phyloP scores from a whole-genome alignment of 2,113 vertebrate genomes.

The Budorcas taxicolor region DNA sequence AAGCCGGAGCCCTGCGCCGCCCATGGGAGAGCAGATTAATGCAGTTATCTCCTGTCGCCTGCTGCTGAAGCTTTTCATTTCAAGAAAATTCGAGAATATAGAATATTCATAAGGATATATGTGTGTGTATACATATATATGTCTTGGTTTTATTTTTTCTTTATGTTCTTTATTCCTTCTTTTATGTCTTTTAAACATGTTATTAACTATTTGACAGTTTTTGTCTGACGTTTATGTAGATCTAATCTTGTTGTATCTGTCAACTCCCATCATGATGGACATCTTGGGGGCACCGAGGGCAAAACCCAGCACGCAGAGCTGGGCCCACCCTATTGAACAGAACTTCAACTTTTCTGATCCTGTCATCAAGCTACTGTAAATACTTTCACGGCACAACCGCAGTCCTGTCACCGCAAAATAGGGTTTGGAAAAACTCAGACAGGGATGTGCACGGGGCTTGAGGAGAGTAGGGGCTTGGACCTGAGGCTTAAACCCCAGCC shows the following conservation, averaged over 20 bases:
- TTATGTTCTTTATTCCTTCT: neutral
- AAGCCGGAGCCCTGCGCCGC: neutral
- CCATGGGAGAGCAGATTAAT: neutral
- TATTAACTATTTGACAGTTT: neutral
- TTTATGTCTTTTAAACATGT: neutral
- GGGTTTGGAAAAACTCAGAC: neutral
- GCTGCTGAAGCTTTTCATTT: neutral
- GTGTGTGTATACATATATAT: neutral
- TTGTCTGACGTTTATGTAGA: neutral
- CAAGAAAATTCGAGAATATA: neutral
- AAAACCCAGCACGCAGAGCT: neutral
- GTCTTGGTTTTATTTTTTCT: neutral
- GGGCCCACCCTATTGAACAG: neutral
- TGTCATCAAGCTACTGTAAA: neutral
- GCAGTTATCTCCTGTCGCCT: accelerated
- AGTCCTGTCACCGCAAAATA: neutral
- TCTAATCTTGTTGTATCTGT: neutral
- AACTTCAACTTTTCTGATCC: neutral
- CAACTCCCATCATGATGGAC: neutral
- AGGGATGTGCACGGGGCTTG: neutral
- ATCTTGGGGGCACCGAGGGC: neutral
- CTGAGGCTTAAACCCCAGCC: neutral
- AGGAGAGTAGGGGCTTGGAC: neutral
- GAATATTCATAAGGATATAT: neutral
- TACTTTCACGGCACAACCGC: neutral